Percentiles rank a stretch among this genome's conserved stretches.
Evolutionary conservation across 30 jellyfish, hydroid and myxozoan species (phyloP).

Genomic region (Rhopilema esculentum): DNA sequence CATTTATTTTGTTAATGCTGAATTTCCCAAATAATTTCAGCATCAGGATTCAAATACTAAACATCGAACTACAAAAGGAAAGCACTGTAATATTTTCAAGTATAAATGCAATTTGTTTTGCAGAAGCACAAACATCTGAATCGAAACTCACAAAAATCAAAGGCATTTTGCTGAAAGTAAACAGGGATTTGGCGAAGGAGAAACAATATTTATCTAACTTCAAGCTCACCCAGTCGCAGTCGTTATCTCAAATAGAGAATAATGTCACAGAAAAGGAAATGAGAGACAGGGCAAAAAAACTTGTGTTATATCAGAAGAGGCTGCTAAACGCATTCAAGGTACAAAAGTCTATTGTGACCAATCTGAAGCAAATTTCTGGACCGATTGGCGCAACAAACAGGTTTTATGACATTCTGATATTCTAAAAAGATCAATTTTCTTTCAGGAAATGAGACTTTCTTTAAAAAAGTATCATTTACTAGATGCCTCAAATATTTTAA

Average conservation of each 20-base stretch:
- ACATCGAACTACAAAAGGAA: too few species aligned
- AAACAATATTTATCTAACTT: conserved; percentile 22
- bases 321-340: conserved; percentile 33
- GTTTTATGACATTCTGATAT: too few species aligned
- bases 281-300: conserved; percentile 18
- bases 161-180: conserved; percentile 18
- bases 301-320: conserved; percentile 16
- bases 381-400: too few species aligned
- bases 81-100: too few species aligned
- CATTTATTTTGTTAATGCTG: too few species aligned
- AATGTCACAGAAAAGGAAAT: conserved; percentile 3
- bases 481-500: too few species aligned
- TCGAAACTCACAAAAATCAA: conserved; percentile 19
- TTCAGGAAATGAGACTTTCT: too few species aligned
- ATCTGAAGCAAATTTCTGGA: neutral
- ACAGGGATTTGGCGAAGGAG: conserved; percentile 19
- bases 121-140: neutral
- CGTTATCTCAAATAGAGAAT: conserved; percentile 23
- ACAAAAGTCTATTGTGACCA: conserved; percentile 16
- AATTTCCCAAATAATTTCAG: too few species aligned
- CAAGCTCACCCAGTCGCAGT: conserved; percentile 31
- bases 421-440: too few species aligned
- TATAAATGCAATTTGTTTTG: too few species aligned
- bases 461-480: too few species aligned
- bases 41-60: too few species aligned